Base-by-base conservation (phyloP, 2,797 vertebrate genomes). In the Carapus acus region DNA sequence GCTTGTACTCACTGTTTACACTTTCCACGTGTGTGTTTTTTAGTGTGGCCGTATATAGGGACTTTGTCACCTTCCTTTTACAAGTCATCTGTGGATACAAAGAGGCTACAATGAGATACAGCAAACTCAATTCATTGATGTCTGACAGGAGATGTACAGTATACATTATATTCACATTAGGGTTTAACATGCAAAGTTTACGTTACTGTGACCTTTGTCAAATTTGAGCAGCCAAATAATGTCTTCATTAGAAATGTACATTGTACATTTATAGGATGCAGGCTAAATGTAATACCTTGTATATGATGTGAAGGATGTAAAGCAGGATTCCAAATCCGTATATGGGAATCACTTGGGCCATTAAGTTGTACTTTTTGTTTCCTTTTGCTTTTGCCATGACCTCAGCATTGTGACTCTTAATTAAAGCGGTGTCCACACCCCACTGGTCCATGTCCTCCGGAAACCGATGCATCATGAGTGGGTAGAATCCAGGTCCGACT, bases 321-420 rank as follows among this genome's bases (percentile, higher is more conserved):
- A 98, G 87, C 59, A 98, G 89, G 63, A 98, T 93, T 39, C 93
- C 94, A 79, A 98, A 96, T 59, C 94, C 93, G 70, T 98, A 98
- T 65, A 96, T 89, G 31, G 94, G 94, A 51, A 97, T 94, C 47
- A 93, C 91, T 75, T 95, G 93, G 14, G 87, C 86, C 81, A 97
- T 89, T 15, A 94, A 82, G 66, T 90, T 90, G 83, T 90, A 85
- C 49, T 91, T 91, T 65, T 69, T 89, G 47, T 81, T 83, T 43
- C 76, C 67, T 2, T 60, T 58, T 42, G 61, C 85, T 71, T 89
- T 94, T 12, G 87, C 78, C 73, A 90, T 94, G 60, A 85, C 84
- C 65, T 93, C 91, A 22, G 87, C 73, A 9, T 83, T 85, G 69
- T 91, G 91, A 54, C 88, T 78, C 53, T 87, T 80, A 12, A 88